A percentile compares a stretch with the other conserved stretches of the same genome.
Evolutionary conservation across 2,888 invertebrate species (phyloP).

Genomic region (Adelognathus sp.): DNA sequence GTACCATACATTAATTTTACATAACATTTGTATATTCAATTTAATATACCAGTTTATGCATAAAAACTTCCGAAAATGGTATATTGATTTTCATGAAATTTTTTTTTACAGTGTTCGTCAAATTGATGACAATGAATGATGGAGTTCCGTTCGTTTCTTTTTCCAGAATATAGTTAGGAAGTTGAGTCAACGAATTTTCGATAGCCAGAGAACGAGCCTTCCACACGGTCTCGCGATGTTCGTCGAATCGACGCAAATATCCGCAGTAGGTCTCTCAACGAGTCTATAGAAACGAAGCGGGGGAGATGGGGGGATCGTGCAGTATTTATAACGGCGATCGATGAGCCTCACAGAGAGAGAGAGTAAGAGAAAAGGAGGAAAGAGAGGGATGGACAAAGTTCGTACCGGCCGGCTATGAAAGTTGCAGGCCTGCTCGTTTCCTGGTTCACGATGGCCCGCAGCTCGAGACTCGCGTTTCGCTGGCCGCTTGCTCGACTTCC

Average conservation of each 20-base stretch:
- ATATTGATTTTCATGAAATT: too few relatives aligned
- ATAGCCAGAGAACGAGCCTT: background rate
- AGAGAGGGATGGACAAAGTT: slow-evolving; percentile 16
- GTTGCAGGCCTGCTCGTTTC: slow-evolving; percentile 70
- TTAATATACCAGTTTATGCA: too few relatives aligned
- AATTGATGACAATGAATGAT: too few relatives aligned
- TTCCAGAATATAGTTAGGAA: background rate
- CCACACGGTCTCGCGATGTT: slow-evolving; percentile 18
- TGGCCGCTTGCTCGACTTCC: slow-evolving; percentile 40
- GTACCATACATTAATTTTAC: too few relatives aligned
- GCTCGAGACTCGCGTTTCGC: slow-evolving; percentile 58
- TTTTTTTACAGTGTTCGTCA: too few relatives aligned
- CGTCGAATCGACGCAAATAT: slow-evolving; percentile 50
- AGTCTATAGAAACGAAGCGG: slow-evolving; percentile 54
- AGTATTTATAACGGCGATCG: slow-evolving; percentile 74
- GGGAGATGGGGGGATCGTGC: slow-evolving; percentile 63
- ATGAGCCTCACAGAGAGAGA: slow-evolving; percentile 56
- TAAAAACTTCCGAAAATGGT: too few relatives aligned
- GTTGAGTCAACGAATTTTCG: slow-evolving; percentile 1
- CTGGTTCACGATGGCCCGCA: slow-evolving; percentile 60
- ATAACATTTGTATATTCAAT: too few relatives aligned
- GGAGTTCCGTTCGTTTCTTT: too few relatives aligned
- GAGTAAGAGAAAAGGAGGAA: slow-evolving; percentile 8
- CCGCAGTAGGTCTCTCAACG: slow-evolving; percentile 59
- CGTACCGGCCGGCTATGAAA: slow-evolving; percentile 66